Conservation (phyloP, 2,888 invertebrate genomes). For the Heteropelma amictum region DNA sequence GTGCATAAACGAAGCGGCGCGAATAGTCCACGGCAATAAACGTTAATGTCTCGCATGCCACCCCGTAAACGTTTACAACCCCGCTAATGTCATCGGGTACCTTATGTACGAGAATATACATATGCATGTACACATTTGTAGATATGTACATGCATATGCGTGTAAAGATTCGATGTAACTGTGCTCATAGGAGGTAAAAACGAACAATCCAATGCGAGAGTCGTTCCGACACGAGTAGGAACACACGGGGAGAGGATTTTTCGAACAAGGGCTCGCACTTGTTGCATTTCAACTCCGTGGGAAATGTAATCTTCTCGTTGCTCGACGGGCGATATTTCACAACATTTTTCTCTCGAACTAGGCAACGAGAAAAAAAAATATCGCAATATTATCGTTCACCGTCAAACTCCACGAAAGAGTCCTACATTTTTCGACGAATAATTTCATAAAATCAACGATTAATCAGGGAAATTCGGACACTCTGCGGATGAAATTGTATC, state of each 20-base stretch:
- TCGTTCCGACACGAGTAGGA: not conserved
- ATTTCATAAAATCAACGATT: no score
- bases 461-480: no score
- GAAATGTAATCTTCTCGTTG: not conserved
- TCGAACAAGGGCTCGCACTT: conserved; percentile 21
- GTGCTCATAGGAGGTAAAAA: not conserved
- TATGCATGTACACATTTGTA: not conserved
- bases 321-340: not conserved
- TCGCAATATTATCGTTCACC: no score
- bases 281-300: conserved; percentile 5
- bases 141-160: not conserved
- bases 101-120: not conserved
- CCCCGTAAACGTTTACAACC: conserved; percentile 55
- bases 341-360: not conserved
- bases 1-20: conserved; percentile 47
- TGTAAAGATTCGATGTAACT: not conserved
- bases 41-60: conserved; percentile 55
- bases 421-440: no score
- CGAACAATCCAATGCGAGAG: not conserved
- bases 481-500: no score
- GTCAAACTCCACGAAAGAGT: no score
- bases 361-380: not conserved
- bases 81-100: conserved; percentile 52
- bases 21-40: conserved; percentile 59
- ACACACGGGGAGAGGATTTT: not conserved